phyloP scores from a whole-genome alignment of 2,113 vertebrate species.

The Rhodinocichla rosea region DNA sequence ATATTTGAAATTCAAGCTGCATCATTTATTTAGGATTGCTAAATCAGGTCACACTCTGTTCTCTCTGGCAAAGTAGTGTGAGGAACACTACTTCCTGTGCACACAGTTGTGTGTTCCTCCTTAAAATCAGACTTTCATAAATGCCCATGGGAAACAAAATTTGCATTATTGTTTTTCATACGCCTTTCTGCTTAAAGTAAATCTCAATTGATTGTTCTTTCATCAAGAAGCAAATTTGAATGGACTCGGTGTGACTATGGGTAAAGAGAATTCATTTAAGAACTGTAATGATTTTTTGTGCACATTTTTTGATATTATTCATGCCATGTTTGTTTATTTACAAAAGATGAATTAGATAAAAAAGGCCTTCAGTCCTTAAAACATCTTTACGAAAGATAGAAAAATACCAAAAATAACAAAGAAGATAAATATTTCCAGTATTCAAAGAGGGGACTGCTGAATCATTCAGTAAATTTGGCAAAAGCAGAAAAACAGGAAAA shows the following conservation, averaged over 20 bases:
- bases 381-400: not conserved
- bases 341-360: not conserved
- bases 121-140: not conserved
- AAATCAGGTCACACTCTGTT: constrained; percentile 8
- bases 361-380: not conserved
- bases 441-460: not conserved
- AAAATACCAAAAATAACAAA: not conserved
- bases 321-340: not conserved
- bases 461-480: not conserved
- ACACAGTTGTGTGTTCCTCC: not conserved
- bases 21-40: not conserved
- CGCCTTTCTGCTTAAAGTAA: not conserved
- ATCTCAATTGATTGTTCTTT: not conserved
- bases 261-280: not conserved
- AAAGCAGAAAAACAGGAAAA: not conserved
- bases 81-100: not conserved
- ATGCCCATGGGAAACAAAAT: not conserved
- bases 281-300: not conserved
- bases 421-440: not conserved
- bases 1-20: constrained; percentile 34
- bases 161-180: not conserved
- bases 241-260: not conserved
- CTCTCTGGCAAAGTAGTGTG: not conserved
- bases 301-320: not conserved
- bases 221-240: not conserved